These are phyloP conservation scores for Ptilonorhynchus violaceus DNA, from an alignment of 2,113 vertebrate species.

Conservation along the genomic window DNA sequence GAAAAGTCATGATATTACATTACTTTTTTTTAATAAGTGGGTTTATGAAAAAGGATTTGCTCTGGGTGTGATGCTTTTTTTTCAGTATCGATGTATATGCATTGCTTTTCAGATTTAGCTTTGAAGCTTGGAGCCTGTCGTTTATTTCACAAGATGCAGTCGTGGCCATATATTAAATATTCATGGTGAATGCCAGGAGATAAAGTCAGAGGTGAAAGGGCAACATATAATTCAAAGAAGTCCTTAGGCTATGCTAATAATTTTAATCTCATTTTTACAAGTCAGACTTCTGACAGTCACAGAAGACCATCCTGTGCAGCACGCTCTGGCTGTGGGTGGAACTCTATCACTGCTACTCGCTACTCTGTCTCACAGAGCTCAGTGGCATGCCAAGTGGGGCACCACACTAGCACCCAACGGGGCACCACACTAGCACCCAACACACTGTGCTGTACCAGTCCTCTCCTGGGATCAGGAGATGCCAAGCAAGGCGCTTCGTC, in stretches of 20 bases:
- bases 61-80: neutral
- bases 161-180: neutral
- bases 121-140: neutral
- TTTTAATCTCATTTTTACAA: neutral
- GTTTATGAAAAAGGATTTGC: conserved; percentile 48
- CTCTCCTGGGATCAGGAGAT: neutral
- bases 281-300: neutral
- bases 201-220: conserved; percentile 36
- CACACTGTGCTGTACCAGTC: fast-evolving
- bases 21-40: conserved; percentile 52
- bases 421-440: neutral
- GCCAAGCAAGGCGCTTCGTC: neutral
- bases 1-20: conserved; percentile 52
- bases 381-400: fast-evolving
- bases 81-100: neutral
- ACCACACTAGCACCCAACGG: neutral
- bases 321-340: neutral
- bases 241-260: conserved; percentile 16
- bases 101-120: neutral
- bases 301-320: neutral
- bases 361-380: neutral
- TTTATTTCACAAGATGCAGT: neutral
- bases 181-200: neutral
- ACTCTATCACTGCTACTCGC: neutral
- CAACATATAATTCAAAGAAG: neutral